Evolutionary conservation across 1,140 invertebrate species (phyloP), one percentile per base, ranked within the genome.

Genomic region (Oncopodura yosiiana): DNA sequence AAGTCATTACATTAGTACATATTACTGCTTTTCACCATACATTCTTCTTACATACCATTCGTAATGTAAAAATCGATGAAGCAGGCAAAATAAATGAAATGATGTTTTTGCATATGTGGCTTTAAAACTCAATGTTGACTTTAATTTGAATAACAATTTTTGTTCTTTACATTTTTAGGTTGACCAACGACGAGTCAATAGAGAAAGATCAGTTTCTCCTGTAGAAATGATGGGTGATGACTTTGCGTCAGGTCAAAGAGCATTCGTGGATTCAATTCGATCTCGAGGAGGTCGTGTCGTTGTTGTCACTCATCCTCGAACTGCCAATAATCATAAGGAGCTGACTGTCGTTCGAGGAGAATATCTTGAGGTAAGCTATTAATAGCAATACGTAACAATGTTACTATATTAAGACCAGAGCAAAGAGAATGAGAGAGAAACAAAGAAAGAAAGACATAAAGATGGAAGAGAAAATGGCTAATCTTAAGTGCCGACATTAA

Each of bases 291-390:
- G 82, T 9, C 86, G 87, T 69, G 80, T 94, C 49, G 90, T 94
- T 30, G 82, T 90, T 70, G 93, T 95, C 21, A 92, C 90, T 30
- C 94, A 94, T 73, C 92, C 92, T 1, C 76, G 92, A 58, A 92
- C 89, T 3, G 91, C 90, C n/a, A 94, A 95, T 73, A 98, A 99
- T 70, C 84, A 94, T 69, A 99, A 99, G 71, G 95, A 99, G 70
- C 76, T 99, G 46, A 94, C 88, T 18, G 93, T 99, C 0, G 81
- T 87, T 30, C 80, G 93, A 59, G 94, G 94, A 60, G 94, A 99
- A 74, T 92, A 87, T 69, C 73, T 99, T 18, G 91, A 97, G 80
- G 90, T 92, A 69, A 66, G n/a, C n/a, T n/a, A n/a, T n/a, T n/a
- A n/a, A n/a, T n/a, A n/a, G n/a, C n/a, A n/a, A n/a, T n/a, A n/a